These are phyloP conservation scores for Tachuris rubrigastra DNA, from an alignment of 2,113 vertebrate species.

Conservation along the genomic window DNA sequence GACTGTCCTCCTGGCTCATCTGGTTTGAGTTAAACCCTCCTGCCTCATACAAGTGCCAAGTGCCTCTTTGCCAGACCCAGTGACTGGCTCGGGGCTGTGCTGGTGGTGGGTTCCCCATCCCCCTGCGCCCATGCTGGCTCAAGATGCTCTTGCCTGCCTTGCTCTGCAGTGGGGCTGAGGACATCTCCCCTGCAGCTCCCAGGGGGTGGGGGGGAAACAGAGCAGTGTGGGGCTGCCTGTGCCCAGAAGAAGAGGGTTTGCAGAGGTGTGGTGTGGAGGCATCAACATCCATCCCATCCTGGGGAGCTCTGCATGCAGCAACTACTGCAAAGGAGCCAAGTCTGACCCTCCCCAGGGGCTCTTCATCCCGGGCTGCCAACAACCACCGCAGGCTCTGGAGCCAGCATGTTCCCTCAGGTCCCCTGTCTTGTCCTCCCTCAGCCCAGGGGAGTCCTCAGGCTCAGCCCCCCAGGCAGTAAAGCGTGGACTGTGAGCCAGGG, in stretches of 20 bases:
- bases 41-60: not conserved
- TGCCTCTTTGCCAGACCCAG: not conserved
- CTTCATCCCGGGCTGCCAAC: not conserved
- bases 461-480: fast-evolving
- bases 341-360: not conserved
- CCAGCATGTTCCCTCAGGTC: not conserved
- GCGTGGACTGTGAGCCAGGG: fast-evolving
- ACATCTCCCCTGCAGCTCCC: not conserved
- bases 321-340: not conserved
- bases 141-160: not conserved
- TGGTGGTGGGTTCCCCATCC: fast-evolving
- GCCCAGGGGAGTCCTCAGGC: too few relatives aligned
- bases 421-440: not conserved
- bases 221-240: not conserved
- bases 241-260: not conserved
- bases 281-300: fast-evolving
- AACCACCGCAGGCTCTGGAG: not conserved
- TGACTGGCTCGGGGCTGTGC: not conserved
- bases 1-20: not conserved
- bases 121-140: fast-evolving
- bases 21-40: not conserved
- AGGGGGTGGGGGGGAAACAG: not conserved
- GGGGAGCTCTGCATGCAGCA: not conserved
- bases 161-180: not conserved
- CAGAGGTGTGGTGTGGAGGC: fast-evolving